These are phyloP conservation scores for Digitonthophagus gazella DNA, from an alignment of 2,888 invertebrate genomes.

Conservation along the genomic window DNA sequence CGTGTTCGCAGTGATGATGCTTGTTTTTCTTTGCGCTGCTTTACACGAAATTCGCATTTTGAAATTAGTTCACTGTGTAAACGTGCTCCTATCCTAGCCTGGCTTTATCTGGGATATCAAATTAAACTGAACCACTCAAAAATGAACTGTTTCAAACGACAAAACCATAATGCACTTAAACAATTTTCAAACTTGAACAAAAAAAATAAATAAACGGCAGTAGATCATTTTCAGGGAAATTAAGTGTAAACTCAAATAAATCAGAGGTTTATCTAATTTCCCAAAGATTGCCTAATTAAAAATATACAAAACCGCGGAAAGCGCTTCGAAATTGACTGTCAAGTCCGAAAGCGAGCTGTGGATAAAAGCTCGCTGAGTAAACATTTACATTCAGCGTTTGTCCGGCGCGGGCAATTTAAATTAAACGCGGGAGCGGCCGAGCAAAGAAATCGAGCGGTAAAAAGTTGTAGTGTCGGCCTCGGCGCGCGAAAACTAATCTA, in stretches of 20 bases:
- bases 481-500: constrained; percentile 7
- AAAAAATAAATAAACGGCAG: too few species aligned
- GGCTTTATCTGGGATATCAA: too few species aligned
- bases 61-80: neutral
- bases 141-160: too few species aligned
- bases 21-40: neutral
- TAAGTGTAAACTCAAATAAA: neutral
- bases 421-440: neutral
- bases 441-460: constrained; percentile 1
- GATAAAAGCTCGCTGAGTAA: neutral
- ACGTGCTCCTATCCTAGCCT: neutral
- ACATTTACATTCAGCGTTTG: neutral
- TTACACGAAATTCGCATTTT: neutral
- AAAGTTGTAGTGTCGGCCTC: constrained; percentile 5
- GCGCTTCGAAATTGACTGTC: neutral
- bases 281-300: neutral
- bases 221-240: neutral
- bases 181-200: too few species aligned
- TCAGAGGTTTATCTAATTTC: neutral
- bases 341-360: neutral
- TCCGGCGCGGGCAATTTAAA: neutral
- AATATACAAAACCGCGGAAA: neutral
- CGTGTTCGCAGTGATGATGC: neutral
- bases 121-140: too few species aligned
- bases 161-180: too few species aligned